Evolutionary conservation across 2,113 vertebrate genomes (phyloP).

Genomic region (Neogale vison): DNA sequence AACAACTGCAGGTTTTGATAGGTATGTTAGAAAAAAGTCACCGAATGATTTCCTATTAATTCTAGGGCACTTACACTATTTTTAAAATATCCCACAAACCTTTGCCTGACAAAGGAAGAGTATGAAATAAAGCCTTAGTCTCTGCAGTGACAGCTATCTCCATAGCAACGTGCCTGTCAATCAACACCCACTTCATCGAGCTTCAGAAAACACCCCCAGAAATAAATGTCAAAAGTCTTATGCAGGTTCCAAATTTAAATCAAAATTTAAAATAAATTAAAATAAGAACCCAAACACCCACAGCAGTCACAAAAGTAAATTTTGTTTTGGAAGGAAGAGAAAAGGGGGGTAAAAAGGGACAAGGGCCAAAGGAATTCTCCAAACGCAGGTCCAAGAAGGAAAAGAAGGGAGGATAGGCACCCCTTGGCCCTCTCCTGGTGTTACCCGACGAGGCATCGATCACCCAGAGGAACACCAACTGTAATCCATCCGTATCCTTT

Average conservation of each 20-base stretch:
- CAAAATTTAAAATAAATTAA: constrained; percentile 79
- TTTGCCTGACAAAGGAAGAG: constrained; percentile 72
- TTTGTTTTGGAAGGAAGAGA: constrained; percentile 64
- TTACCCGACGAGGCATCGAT: not conserved
- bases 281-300: constrained; percentile 78
- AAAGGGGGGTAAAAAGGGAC: constrained; percentile 33
- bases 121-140: constrained; percentile 72
- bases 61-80: constrained; percentile 66
- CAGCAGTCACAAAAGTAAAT: constrained; percentile 69
- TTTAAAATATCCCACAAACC: constrained; percentile 82
- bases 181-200: constrained; percentile 77
- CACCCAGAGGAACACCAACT: not conserved
- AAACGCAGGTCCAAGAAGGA: not conserved
- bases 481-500: not conserved
- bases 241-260: constrained; percentile 81
- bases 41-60: constrained; percentile 59
- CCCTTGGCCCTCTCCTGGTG: not conserved
- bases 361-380: constrained; percentile 36
- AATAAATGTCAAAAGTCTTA: constrained; percentile 76
- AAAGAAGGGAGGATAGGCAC: not conserved
- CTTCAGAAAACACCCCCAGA: constrained; percentile 80
- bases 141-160: constrained; percentile 71
- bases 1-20: constrained; percentile 17
- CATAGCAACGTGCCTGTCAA: constrained; percentile 77
- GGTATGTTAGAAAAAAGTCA: constrained; percentile 59